Evolutionary conservation across 2,888 invertebrate species (phyloP).

Genomic region (Tachina lurida): DNA sequence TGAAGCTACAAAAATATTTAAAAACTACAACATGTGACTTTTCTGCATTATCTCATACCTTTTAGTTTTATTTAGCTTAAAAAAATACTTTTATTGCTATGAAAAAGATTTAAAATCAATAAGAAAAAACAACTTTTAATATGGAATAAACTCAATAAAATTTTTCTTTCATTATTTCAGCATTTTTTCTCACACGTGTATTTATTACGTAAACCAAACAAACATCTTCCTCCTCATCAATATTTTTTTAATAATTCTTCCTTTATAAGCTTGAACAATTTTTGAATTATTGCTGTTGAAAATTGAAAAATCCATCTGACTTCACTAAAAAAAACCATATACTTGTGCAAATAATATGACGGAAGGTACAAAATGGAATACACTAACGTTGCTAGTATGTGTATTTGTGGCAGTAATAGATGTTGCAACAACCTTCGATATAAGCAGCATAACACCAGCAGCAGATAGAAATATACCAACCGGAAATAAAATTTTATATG

Average conservation of each 20-base stretch:
- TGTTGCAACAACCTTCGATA: conserved; percentile 68
- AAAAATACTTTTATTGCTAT: neutral
- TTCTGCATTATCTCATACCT: too few relatives aligned
- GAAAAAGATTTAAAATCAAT: neutral
- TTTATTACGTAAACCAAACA: conserved; percentile 39
- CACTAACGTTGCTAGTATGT: conserved; percentile 53
- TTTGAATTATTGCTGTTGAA: conserved; percentile 34
- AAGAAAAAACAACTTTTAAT: conserved; percentile 10
- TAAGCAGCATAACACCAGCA: conserved; percentile 60
- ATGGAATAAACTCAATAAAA: conserved; percentile 7
- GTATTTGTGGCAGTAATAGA: conserved; percentile 45
- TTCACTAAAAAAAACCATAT: conserved; percentile 20
- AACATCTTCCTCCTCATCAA: conserved; percentile 26
- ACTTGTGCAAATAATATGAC: conserved; percentile 40
- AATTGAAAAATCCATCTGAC: conserved; percentile 2
- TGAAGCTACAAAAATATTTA: too few relatives aligned
- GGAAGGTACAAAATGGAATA: conserved; percentile 60
- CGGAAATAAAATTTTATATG: conserved; percentile 74
- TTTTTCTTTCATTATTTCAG: conserved; percentile 49
- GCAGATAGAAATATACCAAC: conserved; percentile 70
- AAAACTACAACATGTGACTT: too few relatives aligned
- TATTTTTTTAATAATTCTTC: conserved; percentile 7
- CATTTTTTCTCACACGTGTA: conserved; percentile 4
- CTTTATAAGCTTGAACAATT: conserved; percentile 15
- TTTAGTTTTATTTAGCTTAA: neutral